Percentiles rank a stretch among this genome's conserved stretches.
Conservation (phyloP, 2,888 invertebrate genomes). For the Deroplatys truncata region DNA sequence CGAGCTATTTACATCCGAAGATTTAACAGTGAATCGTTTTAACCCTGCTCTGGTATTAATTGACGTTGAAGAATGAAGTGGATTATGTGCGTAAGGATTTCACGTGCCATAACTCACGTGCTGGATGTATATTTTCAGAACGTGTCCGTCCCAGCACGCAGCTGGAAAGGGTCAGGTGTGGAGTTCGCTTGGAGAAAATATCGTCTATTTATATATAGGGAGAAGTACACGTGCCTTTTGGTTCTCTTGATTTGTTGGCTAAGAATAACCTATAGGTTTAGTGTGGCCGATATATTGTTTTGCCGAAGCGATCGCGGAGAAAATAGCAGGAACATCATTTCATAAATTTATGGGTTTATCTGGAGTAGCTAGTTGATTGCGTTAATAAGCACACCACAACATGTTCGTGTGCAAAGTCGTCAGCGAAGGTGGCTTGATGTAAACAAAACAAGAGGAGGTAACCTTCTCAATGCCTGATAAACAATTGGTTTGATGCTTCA, state of each 20-base stretch:
- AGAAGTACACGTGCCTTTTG: not conserved
- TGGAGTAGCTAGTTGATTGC: no score
- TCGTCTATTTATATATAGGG: not conserved
- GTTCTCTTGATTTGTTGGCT: not conserved
- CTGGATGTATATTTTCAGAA: not conserved
- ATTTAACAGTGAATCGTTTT: not conserved
- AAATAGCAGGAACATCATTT: no score
- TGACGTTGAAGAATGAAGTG: not conserved
- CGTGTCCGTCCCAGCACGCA: not conserved
- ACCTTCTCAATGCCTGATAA: no score
- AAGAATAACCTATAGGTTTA: not conserved
- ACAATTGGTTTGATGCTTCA: no score
- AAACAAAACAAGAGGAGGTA: no score
- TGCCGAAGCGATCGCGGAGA: no score
- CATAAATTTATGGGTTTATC: no score
- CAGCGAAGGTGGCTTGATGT: no score
- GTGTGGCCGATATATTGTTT: no score
- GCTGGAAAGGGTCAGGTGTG: not conserved
- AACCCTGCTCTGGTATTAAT: not conserved
- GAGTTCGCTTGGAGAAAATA: not conserved
- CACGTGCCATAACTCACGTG: not conserved
- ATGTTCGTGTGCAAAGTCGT: no score
- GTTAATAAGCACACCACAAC: no score
- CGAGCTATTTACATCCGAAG: not conserved
- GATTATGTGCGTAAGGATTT: not conserved